Conservation (phyloP, 2,113 vertebrate species). For the Indicator indicator region DNA sequence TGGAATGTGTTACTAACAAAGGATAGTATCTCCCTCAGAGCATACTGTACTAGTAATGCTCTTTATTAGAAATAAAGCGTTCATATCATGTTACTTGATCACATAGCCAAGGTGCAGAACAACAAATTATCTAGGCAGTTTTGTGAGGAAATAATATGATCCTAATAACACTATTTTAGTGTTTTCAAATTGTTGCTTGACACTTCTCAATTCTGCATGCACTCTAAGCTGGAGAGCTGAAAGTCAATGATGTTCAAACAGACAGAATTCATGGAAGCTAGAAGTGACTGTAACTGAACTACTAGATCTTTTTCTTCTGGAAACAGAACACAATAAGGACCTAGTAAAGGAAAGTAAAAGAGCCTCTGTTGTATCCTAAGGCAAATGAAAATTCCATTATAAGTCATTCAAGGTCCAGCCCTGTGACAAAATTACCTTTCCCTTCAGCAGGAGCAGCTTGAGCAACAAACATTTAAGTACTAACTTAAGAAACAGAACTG, state of each 20-base stretch:
- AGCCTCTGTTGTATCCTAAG: not conserved
- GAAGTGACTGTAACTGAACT: not conserved
- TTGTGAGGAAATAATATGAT: slow-evolving; percentile 14
- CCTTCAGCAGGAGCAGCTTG: not conserved
- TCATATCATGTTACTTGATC: slow-evolving; percentile 37
- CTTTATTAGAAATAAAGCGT: slow-evolving; percentile 23
- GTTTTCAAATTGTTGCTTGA: not conserved
- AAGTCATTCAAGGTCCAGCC: not conserved
- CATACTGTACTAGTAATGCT: not conserved
- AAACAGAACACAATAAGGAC: not conserved
- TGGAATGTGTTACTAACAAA: slow-evolving; percentile 45
- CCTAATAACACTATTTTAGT: not conserved
- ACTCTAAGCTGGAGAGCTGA: not conserved
- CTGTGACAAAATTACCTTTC: not conserved
- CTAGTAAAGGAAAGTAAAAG: not conserved
- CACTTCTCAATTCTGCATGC: not conserved
- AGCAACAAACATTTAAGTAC: not conserved
- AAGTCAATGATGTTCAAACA: not conserved
- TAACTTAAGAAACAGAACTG: not conserved
- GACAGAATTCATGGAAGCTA: not conserved
- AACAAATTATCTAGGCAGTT: slow-evolving; percentile 19
- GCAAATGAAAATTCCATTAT: not conserved
- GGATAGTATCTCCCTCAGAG: slow-evolving; percentile 24
- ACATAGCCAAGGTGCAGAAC: slow-evolving; percentile 21
- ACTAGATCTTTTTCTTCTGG: not conserved